Evolutionary conservation across 2,797 vertebrate genomes (phyloP).

Genomic region (Macropodus opercularis): DNA sequence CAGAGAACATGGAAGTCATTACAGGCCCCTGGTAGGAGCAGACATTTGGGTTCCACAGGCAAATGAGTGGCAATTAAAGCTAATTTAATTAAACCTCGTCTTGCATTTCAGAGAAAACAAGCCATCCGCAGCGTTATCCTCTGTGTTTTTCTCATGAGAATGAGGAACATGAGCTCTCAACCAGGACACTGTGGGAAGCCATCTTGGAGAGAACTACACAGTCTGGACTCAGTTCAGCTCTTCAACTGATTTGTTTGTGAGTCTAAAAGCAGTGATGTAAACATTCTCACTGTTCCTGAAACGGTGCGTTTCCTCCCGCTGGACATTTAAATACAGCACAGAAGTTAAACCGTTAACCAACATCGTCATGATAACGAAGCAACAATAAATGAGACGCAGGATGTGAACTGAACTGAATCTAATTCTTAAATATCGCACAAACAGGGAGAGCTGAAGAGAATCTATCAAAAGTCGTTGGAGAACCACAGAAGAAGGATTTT

Average conservation of each 20-base stretch:
- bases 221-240: slow-evolving; percentile 13
- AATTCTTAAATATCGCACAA: no score
- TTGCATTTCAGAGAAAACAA: slow-evolving; percentile 49
- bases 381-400: no score
- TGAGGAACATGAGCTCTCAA: slow-evolving; percentile 32
- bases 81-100: slow-evolving; percentile 67
- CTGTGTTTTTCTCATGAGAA: slow-evolving; percentile 55
- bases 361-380: no score
- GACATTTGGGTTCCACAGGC: slow-evolving; percentile 43
- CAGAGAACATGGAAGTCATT: slow-evolving; percentile 68
- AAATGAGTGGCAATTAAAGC: slow-evolving; percentile 63
- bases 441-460: no score
- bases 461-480: no score
- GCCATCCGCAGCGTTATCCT: slow-evolving; percentile 27
- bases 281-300: slow-evolving; percentile 4
- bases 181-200: slow-evolving; percentile 27
- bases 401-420: no score
- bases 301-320: background rate
- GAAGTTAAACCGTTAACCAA: no score
- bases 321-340: no score
- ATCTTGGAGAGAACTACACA: slow-evolving; percentile 47
- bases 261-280: slow-evolving; percentile 28
- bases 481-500: no score
- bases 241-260: slow-evolving; percentile 18
- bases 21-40: slow-evolving; percentile 54